phyloP scores from a whole-genome alignment of 2,888 invertebrate genomes.

The Oscheius sp. region DNA sequence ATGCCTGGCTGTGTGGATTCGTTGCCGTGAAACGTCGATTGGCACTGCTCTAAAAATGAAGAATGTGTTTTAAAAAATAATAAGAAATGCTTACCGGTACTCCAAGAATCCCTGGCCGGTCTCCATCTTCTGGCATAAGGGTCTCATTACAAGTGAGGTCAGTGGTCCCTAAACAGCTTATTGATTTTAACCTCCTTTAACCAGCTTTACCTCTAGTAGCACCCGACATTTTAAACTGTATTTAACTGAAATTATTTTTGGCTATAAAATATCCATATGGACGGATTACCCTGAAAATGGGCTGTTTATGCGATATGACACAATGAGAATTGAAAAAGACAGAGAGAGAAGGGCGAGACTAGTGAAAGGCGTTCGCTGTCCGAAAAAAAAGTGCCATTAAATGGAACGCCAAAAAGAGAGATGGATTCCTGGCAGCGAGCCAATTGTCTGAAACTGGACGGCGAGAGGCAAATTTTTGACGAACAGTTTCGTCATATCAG shows the following conservation, averaged over 20 bases:
- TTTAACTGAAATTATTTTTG: background rate
- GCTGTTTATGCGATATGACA: background rate
- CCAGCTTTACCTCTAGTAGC: background rate
- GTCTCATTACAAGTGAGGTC: constrained; percentile 32
- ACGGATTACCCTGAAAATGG: constrained; percentile 27
- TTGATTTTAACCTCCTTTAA: background rate
- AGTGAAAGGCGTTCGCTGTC: background rate
- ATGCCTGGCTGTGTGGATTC: background rate
- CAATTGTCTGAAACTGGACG: background rate
- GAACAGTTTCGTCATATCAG: background rate
- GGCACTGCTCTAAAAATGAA: too few species aligned
- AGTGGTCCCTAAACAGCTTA: background rate
- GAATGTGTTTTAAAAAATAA: background rate
- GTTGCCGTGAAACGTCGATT: constrained; percentile 21
- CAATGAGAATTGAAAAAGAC: background rate
- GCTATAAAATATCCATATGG: constrained; percentile 17
- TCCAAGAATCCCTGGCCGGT: background rate
- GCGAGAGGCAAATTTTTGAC: background rate
- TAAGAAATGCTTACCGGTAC: background rate
- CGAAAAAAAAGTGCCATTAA: background rate
- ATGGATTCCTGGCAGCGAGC: background rate
- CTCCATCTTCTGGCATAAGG: constrained; percentile 9
- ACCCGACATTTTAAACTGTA: too few species aligned
- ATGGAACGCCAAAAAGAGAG: background rate
- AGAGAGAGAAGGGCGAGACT: background rate